Conservation (phyloP, 2,888 invertebrate species). For the Crossocerus cetratus region DNA sequence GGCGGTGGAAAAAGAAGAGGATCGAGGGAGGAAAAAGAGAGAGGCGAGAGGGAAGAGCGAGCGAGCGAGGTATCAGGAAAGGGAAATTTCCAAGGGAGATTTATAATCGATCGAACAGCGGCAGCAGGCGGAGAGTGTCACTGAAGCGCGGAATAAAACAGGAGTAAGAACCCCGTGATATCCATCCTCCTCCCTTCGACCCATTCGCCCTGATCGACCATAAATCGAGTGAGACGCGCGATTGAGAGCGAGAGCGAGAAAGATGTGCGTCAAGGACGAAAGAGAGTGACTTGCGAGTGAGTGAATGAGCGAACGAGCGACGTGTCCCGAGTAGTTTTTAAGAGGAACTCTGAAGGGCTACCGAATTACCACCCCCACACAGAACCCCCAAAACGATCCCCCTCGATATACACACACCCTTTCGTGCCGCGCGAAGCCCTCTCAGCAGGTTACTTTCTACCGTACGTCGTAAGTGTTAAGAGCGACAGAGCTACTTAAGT, state of each 20-base stretch:
- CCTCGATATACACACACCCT: constrained; percentile 16
- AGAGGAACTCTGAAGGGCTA: constrained; percentile 34
- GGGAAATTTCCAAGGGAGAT: not conserved
- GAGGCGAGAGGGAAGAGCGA: not conserved
- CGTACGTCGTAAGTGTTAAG: constrained; percentile 45
- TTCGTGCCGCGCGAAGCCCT: not conserved
- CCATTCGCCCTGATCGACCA: constrained; percentile 8
- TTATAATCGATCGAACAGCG: constrained; percentile 11
- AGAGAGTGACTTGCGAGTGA: constrained; percentile 7
- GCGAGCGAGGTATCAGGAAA: not conserved
- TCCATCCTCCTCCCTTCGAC: not conserved
- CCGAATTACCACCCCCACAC: constrained; percentile 28
- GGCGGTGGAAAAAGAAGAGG: not conserved
- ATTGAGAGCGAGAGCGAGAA: constrained; percentile 5
- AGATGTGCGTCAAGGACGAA: not conserved
- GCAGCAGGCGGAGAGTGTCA: not conserved
- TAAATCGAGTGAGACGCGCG: constrained; percentile 10
- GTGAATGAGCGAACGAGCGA: constrained; percentile 21
- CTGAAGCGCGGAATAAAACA: no score
- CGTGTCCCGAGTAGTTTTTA: constrained; percentile 10
- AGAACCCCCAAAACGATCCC: not conserved
- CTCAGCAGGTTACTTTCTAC: constrained; percentile 56
- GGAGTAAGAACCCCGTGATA: not conserved
- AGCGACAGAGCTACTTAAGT: constrained; percentile 25
- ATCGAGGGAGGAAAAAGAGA: not conserved